Evolutionary conservation across 30 jellyfish, hydroid and myxozoan genomes (phyloP), one percentile per base, ranked within the genome.

Genomic region (Chironex yamaguchii): DNA sequence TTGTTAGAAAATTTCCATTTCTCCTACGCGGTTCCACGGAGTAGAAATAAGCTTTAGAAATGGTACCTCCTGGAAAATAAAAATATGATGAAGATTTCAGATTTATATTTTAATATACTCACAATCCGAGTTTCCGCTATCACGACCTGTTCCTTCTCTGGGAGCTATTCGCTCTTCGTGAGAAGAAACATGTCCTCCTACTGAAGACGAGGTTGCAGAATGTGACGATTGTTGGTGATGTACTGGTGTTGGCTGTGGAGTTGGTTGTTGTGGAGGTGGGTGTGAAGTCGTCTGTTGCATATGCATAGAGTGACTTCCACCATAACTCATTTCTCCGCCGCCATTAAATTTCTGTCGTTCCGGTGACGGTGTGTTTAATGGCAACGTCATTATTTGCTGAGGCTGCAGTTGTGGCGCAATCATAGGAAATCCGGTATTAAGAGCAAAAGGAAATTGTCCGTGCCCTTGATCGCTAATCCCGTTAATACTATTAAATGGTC

Each of bases 381-480:
- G 98, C 53, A 92, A 50, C n/a, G 95, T 79, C 91, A 92, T 68
- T 14, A 92, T 78, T 52, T 92, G 98, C 68, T 87, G 94, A 52
- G 81, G 97, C 53, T 92, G 98, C 62, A 92, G 52, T 23, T 94
- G 97, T 26, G 92, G 92, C 21, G 96, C 89, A 11, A 92, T 36
- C 97, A 92, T 92, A 3, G 98, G 98, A 49, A 92, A 92, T 12
- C 97, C 96, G 29, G 98, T 85, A 72, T 92, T 92, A 50, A 92
- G 85, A 9, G 98, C 97, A 73, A 92, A 92, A 2, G 98, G 98
- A 35, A 92, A 92, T 74, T 92, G 98, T 17, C 92, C 92, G 53
- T 89, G 93, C 31, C 91, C 67, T 48, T 87, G 96, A 34, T 87
- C 97, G 6, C 95, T 64, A 42, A 92, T 24, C 25, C 96, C 97